phyloP scores from a whole-genome alignment of 2,888 invertebrate genomes.

The Sepioteuthis lessoniana region DNA sequence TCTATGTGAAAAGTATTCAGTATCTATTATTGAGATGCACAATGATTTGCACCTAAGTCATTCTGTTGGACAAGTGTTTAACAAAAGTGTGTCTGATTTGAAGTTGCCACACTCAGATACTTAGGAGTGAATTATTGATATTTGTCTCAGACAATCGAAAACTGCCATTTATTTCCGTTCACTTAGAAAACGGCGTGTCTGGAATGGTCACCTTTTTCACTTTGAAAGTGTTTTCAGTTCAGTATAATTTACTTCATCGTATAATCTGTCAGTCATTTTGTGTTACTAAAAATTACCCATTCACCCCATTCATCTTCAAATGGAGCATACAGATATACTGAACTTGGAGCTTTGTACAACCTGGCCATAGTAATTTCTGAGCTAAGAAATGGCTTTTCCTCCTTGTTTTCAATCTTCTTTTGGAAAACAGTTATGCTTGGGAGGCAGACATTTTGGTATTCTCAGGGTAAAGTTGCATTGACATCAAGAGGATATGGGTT shows the following conservation, averaged over 20 bases:
- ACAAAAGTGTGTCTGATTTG: background rate
- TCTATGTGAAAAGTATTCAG: background rate
- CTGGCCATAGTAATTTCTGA: background rate
- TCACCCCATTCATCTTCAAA: conserved; percentile 20
- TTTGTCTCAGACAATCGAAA: background rate
- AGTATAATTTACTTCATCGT: background rate
- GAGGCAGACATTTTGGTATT: background rate
- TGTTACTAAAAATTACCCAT: background rate
- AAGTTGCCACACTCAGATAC: background rate
- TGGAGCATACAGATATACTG: background rate
- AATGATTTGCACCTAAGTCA: background rate
- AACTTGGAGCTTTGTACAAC: background rate
- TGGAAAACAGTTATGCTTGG: background rate
- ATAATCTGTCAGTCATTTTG: background rate
- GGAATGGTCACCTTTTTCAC: conserved; percentile 2
- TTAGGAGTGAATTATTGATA: background rate
- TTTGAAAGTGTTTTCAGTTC: background rate
- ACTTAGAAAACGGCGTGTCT: background rate
- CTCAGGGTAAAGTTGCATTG: background rate
- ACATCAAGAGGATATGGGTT: no score
- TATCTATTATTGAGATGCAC: background rate
- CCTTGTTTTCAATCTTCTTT: background rate
- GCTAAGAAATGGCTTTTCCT: background rate
- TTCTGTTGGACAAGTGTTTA: background rate
- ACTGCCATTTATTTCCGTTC: background rate